phyloP scores from a whole-genome alignment of 2,113 vertebrate genomes.

The Danionella cerebrum region DNA sequence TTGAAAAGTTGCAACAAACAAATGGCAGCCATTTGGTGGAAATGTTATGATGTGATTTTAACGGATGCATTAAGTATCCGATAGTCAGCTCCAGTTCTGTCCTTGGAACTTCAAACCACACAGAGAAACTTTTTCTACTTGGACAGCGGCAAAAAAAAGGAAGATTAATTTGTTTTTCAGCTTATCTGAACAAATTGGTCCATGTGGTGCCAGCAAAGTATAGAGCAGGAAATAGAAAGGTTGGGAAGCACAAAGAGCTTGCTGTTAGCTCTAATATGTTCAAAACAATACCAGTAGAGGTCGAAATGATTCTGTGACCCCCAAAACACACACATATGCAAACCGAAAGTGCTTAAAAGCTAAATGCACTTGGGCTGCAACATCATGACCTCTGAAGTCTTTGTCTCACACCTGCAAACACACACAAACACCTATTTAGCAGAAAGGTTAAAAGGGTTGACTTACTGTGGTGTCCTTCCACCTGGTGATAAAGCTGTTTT shows the following conservation, averaged over 20 bases:
- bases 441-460: conserved; percentile 21
- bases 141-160: conserved; percentile 33
- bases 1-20: no score
- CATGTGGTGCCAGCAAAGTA: conserved; percentile 41
- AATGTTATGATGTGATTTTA: no score
- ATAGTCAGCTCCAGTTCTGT: not conserved
- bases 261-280: conserved; percentile 9
- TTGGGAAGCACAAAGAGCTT: not conserved
- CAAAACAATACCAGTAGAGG: conserved; percentile 28
- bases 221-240: conserved; percentile 35
- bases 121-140: conserved; percentile 46
- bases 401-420: not conserved
- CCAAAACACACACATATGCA: not conserved
- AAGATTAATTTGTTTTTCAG: conserved; percentile 48
- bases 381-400: not conserved
- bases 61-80: no score
- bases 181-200: conserved; percentile 56
- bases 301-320: not conserved
- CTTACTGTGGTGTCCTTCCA: conserved; percentile 91
- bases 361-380: not conserved
- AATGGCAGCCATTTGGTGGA: no score
- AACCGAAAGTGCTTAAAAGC: not conserved
- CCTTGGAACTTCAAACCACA: not conserved
- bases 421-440: conserved; percentile 4
- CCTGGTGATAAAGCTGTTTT: conserved; percentile 89